Conservation (phyloP, 1,140 invertebrate genomes). For the Nasonia vitripennis region DNA sequence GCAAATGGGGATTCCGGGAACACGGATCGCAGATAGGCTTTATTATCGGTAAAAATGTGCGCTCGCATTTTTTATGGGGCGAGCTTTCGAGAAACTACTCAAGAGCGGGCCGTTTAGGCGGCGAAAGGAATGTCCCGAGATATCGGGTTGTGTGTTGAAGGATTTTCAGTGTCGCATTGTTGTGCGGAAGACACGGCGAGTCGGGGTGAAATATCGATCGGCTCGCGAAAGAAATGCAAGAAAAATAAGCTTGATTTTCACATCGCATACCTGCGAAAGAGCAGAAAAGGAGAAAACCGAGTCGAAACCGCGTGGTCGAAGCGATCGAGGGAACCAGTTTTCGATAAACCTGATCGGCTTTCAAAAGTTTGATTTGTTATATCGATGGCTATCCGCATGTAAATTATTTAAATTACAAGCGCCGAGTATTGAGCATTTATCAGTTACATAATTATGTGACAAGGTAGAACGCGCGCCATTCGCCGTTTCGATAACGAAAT, state of each 20-base stretch:
- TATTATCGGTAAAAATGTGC: slow-evolving; percentile 1
- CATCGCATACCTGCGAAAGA: no score
- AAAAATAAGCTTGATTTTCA: no score
- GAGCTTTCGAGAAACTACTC: neutral
- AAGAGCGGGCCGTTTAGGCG: no score
- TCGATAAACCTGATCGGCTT: slow-evolving; percentile 12
- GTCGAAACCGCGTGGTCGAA: neutral
- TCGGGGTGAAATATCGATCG: no score
- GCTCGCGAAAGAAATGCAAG: no score
- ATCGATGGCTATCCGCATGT: slow-evolving; percentile 4
- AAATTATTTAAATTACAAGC: slow-evolving; percentile 31
- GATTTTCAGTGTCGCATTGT: no score
- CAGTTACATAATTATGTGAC: slow-evolving; percentile 24
- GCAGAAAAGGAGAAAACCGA: no score
- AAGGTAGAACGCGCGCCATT: neutral
- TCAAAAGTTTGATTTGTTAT: slow-evolving; percentile 23
- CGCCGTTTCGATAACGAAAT: neutral
- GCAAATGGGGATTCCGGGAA: slow-evolving; percentile 6
- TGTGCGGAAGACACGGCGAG: no score
- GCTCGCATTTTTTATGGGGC: no score
- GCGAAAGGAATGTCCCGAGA: no score
- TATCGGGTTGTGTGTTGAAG: no score
- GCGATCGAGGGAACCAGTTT: neutral
- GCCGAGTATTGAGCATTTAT: neutral
- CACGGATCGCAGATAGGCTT: slow-evolving; percentile 17